Base-by-base conservation (phyloP, 1,140 invertebrate genomes). In the Elymnias hypermnestra region DNA sequence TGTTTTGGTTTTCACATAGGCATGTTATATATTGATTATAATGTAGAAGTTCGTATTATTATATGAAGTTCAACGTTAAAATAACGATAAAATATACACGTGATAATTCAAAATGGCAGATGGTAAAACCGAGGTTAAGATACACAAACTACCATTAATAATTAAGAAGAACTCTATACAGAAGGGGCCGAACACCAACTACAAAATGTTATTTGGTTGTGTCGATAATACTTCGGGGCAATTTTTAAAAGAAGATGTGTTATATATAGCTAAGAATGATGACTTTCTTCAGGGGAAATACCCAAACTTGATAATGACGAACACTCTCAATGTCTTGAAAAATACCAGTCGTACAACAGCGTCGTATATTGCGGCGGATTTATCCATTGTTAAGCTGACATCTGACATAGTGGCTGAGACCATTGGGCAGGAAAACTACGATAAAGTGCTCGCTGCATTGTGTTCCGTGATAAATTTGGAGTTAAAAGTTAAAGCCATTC, bases 351-450 rank as follows among this genome's bases (percentile, higher is more conserved):
- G 48, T 2, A 78, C 75, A 8, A 39, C 61, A n/a, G 69, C 76
- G 1, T 48, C 47, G 5, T 73, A 46, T 6, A 40, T 22, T 6
- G 17, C 4, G 42, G 31, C n/a, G 1, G 9, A 53, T 10, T 35
- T 15, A 7, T 40, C 18, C 1, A 40, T 31, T 4, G 17, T 64
- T 5, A 59, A 67, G 38, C 56, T 64, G 37, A 72, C 62, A 6
- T 81, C 79, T 0, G 65, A 75, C 12, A 40, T 50, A 14, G 29
- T 81, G 3, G 53, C 49, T 0, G 60, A 65, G n/a, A 2, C 71
- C 3, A 71, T 83, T 2, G 79, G 79, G 1, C 74, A 78, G 41
- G 49, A 58, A 3, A 74, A 72, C 39, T 83, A 78, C 33, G 70
- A 83, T 13, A 54, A 39, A 3, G 42, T 83, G 0, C 62, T 78